Conservation (phyloP, 2,113 vertebrate species). For the Odocoileus hemionus region DNA sequence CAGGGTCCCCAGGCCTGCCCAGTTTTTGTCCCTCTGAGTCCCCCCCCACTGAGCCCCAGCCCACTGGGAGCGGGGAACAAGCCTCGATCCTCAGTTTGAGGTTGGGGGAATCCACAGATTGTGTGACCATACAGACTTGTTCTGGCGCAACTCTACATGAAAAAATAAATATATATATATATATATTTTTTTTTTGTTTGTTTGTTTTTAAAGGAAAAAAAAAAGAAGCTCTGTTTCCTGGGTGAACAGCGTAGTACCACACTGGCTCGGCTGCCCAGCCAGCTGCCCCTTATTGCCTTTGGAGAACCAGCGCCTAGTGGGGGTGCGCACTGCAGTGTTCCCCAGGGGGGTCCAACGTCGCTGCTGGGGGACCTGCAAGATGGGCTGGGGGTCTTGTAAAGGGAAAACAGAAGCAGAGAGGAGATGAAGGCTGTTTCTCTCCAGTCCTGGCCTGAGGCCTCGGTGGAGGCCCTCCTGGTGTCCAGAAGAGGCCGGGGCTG, state of each 20-base stretch:
- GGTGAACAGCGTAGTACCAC: slow-evolving; percentile 40
- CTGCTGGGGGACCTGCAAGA: not conserved
- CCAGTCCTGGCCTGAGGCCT: not conserved
- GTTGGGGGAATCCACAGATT: slow-evolving; percentile 47
- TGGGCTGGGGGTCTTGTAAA: not conserved
- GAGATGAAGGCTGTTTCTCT: not conserved
- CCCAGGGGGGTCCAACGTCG: not conserved
- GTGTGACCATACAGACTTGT: slow-evolving; percentile 44
- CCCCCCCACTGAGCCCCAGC: not conserved
- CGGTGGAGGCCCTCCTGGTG: not conserved
- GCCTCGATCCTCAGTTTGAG: not conserved
- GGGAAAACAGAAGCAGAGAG: not conserved
- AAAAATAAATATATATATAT: slow-evolving; percentile 76
- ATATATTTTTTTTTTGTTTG: no score
- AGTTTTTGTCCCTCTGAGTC: not conserved
- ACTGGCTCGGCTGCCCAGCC: not conserved
- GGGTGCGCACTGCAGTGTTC: not conserved
- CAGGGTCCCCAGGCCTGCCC: not conserved
- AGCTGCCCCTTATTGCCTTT: slow-evolving; percentile 64
- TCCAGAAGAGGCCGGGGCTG: not conserved
- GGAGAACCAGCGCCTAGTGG: not conserved
- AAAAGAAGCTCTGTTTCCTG: slow-evolving; percentile 49
- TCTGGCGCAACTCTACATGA: slow-evolving; percentile 71
- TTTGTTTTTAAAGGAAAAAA: slow-evolving; percentile 62
- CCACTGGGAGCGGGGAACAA: not conserved